Percentiles rank a stretch among this genome's conserved stretches.
phyloP scores from a whole-genome alignment of 2,113 vertebrate species.

The Datnioides undecimradiatus region DNA sequence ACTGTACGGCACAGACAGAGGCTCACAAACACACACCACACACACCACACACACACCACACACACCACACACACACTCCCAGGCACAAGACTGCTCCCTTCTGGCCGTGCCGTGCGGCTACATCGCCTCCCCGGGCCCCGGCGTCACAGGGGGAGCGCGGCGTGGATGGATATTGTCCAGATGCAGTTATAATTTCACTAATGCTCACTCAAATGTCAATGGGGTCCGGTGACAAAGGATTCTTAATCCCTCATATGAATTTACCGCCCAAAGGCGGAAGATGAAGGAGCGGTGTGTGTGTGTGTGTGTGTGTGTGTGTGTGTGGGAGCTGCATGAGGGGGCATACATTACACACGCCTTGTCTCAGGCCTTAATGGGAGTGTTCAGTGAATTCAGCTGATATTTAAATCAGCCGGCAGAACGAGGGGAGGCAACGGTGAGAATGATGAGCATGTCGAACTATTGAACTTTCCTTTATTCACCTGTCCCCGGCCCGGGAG shows the following conservation, averaged over 20 bases:
- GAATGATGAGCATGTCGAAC: slow-evolving; percentile 52
- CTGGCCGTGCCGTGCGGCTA: slow-evolving; percentile 47
- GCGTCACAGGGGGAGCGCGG: slow-evolving; percentile 23
- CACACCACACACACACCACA: neutral
- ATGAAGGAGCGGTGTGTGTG: slow-evolving; percentile 39
- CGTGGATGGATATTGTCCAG: slow-evolving; percentile 68
- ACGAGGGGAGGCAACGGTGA: neutral
- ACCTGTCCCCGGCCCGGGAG: slow-evolving; percentile 40
- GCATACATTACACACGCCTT: slow-evolving; percentile 72
- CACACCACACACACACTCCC: slow-evolving; percentile 50
- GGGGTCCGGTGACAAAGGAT: slow-evolving; percentile 66
- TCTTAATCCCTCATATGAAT: slow-evolving; percentile 72
- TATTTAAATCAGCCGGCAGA: slow-evolving; percentile 61
- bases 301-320: too few relatives aligned
- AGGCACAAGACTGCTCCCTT: slow-evolving; percentile 74
- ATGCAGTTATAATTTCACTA: slow-evolving; percentile 77
- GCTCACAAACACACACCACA: slow-evolving; percentile 34
- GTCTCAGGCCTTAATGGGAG: slow-evolving; percentile 63
- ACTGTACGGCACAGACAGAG: slow-evolving; percentile 41
- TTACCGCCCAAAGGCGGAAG: slow-evolving; percentile 43
- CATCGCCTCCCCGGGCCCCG: slow-evolving; percentile 21
- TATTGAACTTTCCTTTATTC: slow-evolving; percentile 56
- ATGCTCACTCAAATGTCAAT: slow-evolving; percentile 81
- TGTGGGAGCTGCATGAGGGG: slow-evolving; percentile 68
- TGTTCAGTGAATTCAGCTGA: slow-evolving; percentile 61